Evolutionary conservation across 1,140 invertebrate species (phyloP), one percentile per base, ranked within the genome.

Genomic region (Polypedilum pembai): DNA sequence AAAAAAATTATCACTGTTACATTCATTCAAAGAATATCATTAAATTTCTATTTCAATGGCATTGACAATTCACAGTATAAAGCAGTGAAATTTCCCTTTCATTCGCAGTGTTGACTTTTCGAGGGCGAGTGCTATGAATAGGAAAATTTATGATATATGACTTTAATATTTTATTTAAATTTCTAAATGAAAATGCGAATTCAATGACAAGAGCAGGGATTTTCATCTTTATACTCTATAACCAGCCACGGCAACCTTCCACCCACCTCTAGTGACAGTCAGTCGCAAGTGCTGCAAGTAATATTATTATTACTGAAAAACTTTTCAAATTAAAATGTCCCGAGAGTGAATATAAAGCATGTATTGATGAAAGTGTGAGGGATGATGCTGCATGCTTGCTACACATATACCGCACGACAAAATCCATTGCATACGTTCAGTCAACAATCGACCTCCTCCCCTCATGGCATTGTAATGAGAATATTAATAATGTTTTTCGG

Each of bases 401-500:
- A 15, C 12, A 56, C 12, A 56, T 56, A 12, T 56, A 56, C 45
- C 45, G 45, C 12, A n/a, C 45, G 45, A 56, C 45, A 56, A 56
- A 56, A 56, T 56, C 45, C 45, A 56, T 4, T 56, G 45, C 45
- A 56, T 56, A 56, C 45, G 45, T n/a, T 56, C 45, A n/a, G 12
- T 56, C 45, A 56, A 56, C 45, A 56, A 56, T 56, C 45, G n/a
- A 15, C 45, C 45, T n/a, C 45, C 45, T 33, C 24, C 24, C 24
- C 24, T n/a, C 15, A 56, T 56, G 10, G n/a, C 12, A 56, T 56
- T 56, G 45, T 69, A 69, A 69, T 69, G 65, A 69, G 65, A 69
- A 69, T 69, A 69, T 69, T 69, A 69, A 69, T 69, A 69, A 69
- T 69, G 65, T 69, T 69, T 69, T 69, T n/a, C 45, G 45, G 45